Percentiles rank a stretch among this genome's conserved stretches.
These are phyloP conservation scores for Heliconius melpomene DNA, from an alignment of 1,140 invertebrate genomes.

Conservation along the genomic window DNA sequence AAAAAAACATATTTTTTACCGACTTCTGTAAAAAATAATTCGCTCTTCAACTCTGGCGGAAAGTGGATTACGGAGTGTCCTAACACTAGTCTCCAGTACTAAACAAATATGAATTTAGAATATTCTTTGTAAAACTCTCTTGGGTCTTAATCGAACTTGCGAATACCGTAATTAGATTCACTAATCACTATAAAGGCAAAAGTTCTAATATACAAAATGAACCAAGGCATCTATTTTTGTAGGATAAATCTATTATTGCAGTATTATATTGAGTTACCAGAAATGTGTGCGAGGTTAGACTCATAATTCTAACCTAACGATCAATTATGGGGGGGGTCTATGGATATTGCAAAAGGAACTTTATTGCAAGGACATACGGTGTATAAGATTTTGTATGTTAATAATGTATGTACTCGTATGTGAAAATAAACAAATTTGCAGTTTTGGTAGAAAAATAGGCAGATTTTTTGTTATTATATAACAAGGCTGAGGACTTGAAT, in stretches of 20 bases:
- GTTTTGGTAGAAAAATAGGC: neutral
- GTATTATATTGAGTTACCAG: conserved; percentile 14
- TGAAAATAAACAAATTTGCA: conserved; percentile 17
- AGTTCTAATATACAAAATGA: neutral
- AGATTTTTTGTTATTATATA: neutral
- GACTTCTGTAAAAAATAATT: no score
- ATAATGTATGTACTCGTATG: neutral
- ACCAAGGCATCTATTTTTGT: neutral
- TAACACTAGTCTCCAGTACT: no score
- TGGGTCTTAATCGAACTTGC: neutral
- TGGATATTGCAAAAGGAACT: neutral
- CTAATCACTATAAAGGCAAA: neutral
- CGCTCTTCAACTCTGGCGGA: neutral
- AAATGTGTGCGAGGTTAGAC: conserved; percentile 9
- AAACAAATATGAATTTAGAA: no score
- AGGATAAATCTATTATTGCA: neutral
- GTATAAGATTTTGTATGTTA: neutral
- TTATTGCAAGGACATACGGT: neutral
- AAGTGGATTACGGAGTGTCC: neutral
- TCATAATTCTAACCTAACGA: conserved; percentile 21
- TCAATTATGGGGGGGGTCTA: neutral
- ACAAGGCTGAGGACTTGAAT: no score
- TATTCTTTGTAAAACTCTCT: neutral
- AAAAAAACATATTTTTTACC: no score
- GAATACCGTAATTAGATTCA: neutral